Evolutionary conservation across 2,888 invertebrate species (phyloP).

Genomic region (Augiades crinisus): DNA sequence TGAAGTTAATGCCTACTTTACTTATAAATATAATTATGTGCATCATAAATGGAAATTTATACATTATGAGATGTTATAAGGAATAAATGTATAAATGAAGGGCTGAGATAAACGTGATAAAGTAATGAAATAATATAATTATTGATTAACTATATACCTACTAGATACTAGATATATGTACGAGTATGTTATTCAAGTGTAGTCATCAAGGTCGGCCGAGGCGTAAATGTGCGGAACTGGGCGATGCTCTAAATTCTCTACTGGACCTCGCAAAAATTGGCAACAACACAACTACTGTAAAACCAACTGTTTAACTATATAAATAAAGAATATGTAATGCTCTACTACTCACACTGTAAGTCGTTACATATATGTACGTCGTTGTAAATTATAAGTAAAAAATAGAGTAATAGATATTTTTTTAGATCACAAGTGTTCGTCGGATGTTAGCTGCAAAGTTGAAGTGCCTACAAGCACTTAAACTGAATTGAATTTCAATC

Average conservation of each 20-base stretch:
- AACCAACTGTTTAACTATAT: constrained; percentile 28
- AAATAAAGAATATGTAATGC: constrained; percentile 35
- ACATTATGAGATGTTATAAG: too few species aligned
- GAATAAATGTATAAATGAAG: not conserved
- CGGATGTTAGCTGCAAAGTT: not conserved
- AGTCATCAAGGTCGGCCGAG: constrained; percentile 9
- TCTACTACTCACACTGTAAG: too few species aligned
- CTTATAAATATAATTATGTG: too few species aligned
- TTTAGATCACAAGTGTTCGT: not conserved
- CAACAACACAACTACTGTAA: constrained; percentile 48
- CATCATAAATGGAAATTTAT: too few species aligned
- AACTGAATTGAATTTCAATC: constrained; percentile 3
- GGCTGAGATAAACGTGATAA: not conserved
- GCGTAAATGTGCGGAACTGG: constrained; percentile 15
- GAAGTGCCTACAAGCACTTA: not conserved
- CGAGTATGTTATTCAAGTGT: not conserved
- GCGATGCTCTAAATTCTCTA: constrained; percentile 16
- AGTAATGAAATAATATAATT: not conserved
- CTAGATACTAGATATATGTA: not conserved
- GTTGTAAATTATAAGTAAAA: too few species aligned
- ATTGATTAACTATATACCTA: not conserved
- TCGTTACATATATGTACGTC: too few species aligned
- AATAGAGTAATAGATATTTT: too few species aligned
- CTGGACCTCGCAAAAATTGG: constrained; percentile 45
- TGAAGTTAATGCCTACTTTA: too few species aligned